phyloP scores from a whole-genome alignment of 2,113 vertebrate genomes.

The Istiophorus platypterus region DNA sequence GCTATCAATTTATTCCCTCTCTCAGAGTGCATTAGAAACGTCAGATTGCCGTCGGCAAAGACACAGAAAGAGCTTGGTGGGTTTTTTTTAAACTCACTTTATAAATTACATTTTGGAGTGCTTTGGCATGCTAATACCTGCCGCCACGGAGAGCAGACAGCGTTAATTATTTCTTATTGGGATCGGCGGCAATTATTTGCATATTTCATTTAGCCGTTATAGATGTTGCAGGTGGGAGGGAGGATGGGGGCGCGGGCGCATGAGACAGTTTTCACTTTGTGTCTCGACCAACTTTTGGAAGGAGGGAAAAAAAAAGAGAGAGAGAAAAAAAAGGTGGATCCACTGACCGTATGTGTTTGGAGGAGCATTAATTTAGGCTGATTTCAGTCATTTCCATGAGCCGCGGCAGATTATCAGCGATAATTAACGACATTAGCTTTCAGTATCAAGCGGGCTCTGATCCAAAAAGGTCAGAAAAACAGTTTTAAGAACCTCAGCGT shows the following conservation, averaged over 20 bases:
- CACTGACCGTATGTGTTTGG: conserved; percentile 39
- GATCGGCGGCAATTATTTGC: conserved; percentile 79
- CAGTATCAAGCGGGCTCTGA: conserved; percentile 20
- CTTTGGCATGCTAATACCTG: conserved; percentile 82
- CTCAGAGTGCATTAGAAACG: conserved; percentile 79
- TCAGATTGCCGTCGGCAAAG: conserved; percentile 82
- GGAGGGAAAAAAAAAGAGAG: background rate
- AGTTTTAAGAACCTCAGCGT: conserved; percentile 23
- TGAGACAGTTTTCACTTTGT: conserved; percentile 40
- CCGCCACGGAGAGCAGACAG: conserved; percentile 73
- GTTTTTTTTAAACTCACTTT: conserved; percentile 79
- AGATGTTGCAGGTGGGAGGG: conserved; percentile 73
- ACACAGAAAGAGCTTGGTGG: conserved; percentile 77
- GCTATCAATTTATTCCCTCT: conserved; percentile 79
- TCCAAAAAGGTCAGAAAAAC: conserved; percentile 53
- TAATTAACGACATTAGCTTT: conserved; percentile 57
- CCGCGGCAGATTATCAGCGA: conserved; percentile 30
- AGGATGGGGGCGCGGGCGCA: conserved; percentile 11
- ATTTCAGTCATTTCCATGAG: conserved; percentile 52
- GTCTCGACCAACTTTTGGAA: conserved; percentile 50
- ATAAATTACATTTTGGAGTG: conserved; percentile 84
- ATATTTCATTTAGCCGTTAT: conserved; percentile 80
- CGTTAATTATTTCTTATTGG: conserved; percentile 84
- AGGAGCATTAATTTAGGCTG: conserved; percentile 42
- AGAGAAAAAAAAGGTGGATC: conserved; percentile 30